phyloP scores from a whole-genome alignment of 2,797 vertebrate genomes.

The Rhincodon typus region DNA sequence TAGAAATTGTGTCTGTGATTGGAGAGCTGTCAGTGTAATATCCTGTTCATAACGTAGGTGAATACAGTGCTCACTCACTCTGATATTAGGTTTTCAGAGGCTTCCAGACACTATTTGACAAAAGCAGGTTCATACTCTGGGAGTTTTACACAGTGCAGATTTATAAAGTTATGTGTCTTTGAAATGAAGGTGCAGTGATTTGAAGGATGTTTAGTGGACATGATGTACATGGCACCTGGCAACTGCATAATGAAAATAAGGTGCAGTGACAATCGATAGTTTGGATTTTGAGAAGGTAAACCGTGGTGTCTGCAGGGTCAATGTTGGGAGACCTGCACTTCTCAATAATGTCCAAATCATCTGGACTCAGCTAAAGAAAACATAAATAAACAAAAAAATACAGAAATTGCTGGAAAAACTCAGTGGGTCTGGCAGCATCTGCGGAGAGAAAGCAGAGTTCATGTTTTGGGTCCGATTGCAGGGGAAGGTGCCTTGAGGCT shows the following conservation, averaged over 20 bases:
- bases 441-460: no score
- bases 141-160: background rate
- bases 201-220: background rate
- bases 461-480: no score
- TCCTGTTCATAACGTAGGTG: no score
- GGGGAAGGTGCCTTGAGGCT: no score
- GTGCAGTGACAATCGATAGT: no score
- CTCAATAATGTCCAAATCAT: background rate
- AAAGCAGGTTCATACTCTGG: background rate
- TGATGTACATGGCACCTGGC: background rate
- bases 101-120: background rate
- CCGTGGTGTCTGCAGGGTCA: background rate
- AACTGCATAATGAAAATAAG: no score
- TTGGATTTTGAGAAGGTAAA: no score
- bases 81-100: background rate
- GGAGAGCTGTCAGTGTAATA: background rate
- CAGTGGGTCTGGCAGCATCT: no score
- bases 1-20: background rate
- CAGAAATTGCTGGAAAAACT: no score
- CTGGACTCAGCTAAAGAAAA: background rate
- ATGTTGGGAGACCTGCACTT: background rate
- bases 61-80: no score
- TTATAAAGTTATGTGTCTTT: background rate
- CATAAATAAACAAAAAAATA: background rate
- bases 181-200: no score